Percentiles rank a stretch among this genome's conserved stretches.
Conservation (phyloP, 2,888 invertebrate species). For the Anoncus sp. region DNA sequence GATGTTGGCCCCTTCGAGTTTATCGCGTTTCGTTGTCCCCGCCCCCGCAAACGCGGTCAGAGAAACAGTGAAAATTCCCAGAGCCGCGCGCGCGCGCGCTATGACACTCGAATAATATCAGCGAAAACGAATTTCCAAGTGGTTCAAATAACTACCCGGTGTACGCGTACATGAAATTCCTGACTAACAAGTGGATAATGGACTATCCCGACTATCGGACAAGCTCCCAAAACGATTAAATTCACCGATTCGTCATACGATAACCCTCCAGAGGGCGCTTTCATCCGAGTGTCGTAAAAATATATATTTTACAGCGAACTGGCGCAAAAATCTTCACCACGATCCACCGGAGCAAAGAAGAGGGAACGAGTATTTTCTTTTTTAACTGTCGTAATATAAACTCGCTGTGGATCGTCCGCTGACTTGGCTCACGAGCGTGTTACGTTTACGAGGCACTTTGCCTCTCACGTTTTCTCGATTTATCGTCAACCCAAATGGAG, state of each 20-base stretch:
- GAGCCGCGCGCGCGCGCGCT: slow-evolving; percentile 47
- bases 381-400: slow-evolving; percentile 59
- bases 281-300: slow-evolving; percentile 48
- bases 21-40: slow-evolving; percentile 56
- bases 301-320: slow-evolving; percentile 33
- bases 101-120: slow-evolving; percentile 54
- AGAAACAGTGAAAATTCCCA: slow-evolving; percentile 59
- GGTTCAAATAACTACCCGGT: neutral
- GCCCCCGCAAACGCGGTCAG: slow-evolving; percentile 63
- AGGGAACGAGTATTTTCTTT: slow-evolving; percentile 25
- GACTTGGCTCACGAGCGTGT: slow-evolving; percentile 37
- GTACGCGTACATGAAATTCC: slow-evolving; percentile 1
- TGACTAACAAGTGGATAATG: slow-evolving; percentile 46
- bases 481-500: slow-evolving; percentile 22
- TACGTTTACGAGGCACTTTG: slow-evolving; percentile 54
- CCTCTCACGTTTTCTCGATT: slow-evolving; percentile 45
- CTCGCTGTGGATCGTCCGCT: slow-evolving; percentile 20
- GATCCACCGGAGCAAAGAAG: slow-evolving; percentile 11
- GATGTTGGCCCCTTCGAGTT: slow-evolving; percentile 51
- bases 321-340: slow-evolving; percentile 32
- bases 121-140: slow-evolving; percentile 55
- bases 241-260: slow-evolving; percentile 47
- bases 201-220: slow-evolving; percentile 21
- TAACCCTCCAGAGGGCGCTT: slow-evolving; percentile 6
- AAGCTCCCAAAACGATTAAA: slow-evolving; percentile 45